Conservation (phyloP, 2,888 invertebrate genomes). For the Exephanes ischioxanthus region DNA sequence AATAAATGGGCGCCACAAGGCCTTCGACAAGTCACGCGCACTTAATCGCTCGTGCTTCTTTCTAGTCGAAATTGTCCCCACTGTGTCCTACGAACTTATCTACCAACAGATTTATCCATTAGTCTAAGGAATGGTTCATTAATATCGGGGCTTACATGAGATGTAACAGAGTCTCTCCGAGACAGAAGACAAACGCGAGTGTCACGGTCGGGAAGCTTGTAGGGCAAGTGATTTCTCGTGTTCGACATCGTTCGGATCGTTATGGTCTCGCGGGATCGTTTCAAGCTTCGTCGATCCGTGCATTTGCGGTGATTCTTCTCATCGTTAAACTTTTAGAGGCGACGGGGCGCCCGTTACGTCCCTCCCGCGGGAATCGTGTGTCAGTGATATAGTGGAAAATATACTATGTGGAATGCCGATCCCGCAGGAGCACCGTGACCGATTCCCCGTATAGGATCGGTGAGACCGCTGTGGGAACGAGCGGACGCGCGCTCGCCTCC, state of each 20-base stretch:
- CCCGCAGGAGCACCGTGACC: conserved; percentile 51
- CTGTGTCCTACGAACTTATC: too few relatives aligned
- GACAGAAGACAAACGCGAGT: not conserved
- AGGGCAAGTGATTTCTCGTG: conserved; percentile 4
- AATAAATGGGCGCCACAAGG: too few relatives aligned
- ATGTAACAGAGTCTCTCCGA: not conserved
- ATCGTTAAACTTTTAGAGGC: conserved; percentile 65
- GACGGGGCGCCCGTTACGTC: conserved; percentile 45
- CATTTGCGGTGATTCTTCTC: conserved; percentile 36
- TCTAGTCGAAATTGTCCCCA: too few relatives aligned
- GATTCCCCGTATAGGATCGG: conserved; percentile 46
- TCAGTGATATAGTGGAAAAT: conserved; percentile 12
- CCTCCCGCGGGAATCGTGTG: conserved; percentile 41
- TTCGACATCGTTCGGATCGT: conserved; percentile 2
- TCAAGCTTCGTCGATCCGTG: not conserved
- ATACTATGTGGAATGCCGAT: conserved; percentile 41
- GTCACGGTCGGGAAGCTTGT: not conserved
- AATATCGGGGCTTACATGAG: too few relatives aligned
- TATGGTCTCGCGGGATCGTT: conserved; percentile 1
- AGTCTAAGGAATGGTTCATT: too few relatives aligned
- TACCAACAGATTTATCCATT: too few relatives aligned
- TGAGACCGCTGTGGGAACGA: conserved; percentile 39
- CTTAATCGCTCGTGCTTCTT: too few relatives aligned
- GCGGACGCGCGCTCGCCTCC: conserved; percentile 39
- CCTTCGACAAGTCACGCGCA: too few relatives aligned